These are phyloP conservation scores for Falcunculus frontatus DNA, from an alignment of 2,113 vertebrate species.

Conservation along the genomic window DNA sequence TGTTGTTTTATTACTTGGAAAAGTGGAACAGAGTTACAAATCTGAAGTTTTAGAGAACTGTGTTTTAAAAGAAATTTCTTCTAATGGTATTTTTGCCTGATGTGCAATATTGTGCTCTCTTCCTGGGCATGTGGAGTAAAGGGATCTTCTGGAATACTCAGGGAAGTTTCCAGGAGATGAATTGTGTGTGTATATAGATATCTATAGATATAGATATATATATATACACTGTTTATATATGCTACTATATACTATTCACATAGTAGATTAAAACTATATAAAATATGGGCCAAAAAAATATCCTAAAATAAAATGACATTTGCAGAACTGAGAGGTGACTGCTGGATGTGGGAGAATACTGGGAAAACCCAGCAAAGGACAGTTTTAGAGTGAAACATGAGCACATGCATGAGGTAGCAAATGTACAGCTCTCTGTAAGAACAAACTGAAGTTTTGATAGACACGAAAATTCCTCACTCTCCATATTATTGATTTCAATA, in stretches of 20 bases:
- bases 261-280: accelerated
- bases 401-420: accelerated
- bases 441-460: background rate
- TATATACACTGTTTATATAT: accelerated
- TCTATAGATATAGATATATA: no score
- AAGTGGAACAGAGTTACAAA: background rate
- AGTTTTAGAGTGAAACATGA: background rate
- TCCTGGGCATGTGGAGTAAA: accelerated
- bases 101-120: background rate
- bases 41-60: background rate
- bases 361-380: background rate
- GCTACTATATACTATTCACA: background rate
- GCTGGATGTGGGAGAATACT: background rate
- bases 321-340: background rate
- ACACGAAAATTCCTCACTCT: background rate
- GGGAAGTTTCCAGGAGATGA: background rate
- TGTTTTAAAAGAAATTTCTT: background rate
- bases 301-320: background rate
- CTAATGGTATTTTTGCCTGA: background rate
- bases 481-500: background rate
- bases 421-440: accelerated
- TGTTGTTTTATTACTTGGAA: background rate
- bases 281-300: background rate
- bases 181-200: background rate
- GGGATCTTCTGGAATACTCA: background rate